Base-by-base conservation (phyloP, 2,888 invertebrate species). In the Tetropium fuscum region DNA sequence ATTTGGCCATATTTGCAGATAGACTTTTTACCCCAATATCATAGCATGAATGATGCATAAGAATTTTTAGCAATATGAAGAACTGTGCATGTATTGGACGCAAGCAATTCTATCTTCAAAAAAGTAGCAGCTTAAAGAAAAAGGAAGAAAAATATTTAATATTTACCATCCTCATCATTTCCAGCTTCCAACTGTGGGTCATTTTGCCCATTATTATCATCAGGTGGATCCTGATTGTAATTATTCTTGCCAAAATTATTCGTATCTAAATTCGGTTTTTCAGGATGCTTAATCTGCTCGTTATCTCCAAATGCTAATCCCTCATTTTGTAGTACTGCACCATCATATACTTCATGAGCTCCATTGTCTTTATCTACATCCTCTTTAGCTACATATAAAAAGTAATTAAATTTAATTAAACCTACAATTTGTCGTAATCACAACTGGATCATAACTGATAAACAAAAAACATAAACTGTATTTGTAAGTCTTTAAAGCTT, bases 141-240 rank as follows among this genome's bases (percentile, higher is more conserved):
- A n/a, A n/a, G n/a, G n/a, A n/a, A n/a, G n/a, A n/a, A n/a, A 15
- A 44, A 57, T 7, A 22, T 30, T 30, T 45, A 40, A 32, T 22
- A 68, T 73, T 74, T 74, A 84, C 84, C 85, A 74, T 85, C 85
- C 69, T 84, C 85, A 30, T 74, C 75, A 27, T 71, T 71, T 36
- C 74, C 71, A 16, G 64, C 70, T 15, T 63, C 30, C 19, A n/a
- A n/a, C n/a, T 60, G 62, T 8, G 57, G 72, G 45, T 75, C 73
- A 44, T 70, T 66, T 22, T 67, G 71, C 8, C 69, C 19, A 7
- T 73, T 74, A 32, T 71, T 74, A 53, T 75, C 74, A 20, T 72
- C 73, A 15, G 38, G 54, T 36, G 60, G 58, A 55, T 76, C 76
- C 58, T 75, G 73, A 54, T 72, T 70, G 19, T 72, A 65, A n/a